Conservation (phyloP, 1,140 invertebrate genomes). For the Diachasma alloeum region DNA sequence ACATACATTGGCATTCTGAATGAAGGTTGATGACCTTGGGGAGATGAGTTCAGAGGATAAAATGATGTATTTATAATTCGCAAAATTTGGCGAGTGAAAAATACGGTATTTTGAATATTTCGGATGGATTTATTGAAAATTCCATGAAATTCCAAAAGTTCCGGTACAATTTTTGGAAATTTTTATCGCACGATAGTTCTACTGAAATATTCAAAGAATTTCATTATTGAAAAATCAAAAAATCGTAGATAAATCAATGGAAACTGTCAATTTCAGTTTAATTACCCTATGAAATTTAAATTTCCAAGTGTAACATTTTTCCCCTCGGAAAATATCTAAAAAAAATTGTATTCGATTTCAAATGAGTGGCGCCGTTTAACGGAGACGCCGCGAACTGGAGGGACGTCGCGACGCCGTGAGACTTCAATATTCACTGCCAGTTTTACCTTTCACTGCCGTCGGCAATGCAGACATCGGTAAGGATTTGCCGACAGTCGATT, state of each 20-base stretch:
- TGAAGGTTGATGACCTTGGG: not conserved
- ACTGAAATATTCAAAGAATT: no score
- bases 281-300: no score
- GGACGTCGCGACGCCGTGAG: conserved; percentile 42
- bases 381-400: conserved; percentile 39
- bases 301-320: no score
- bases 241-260: no score
- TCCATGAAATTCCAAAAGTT: no score
- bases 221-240: no score
- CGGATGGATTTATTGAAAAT: no score
- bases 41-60: not conserved
- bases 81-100: not conserved
- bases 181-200: no score
- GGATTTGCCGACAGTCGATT: not conserved
- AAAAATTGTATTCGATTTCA: not conserved
- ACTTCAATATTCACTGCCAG: conserved; percentile 38
- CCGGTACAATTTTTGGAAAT: no score
- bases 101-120: not conserved
- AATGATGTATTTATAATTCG: not conserved
- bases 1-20: not conserved
- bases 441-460: conserved; percentile 31
- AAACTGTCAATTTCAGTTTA: no score
- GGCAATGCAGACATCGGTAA: conserved; percentile 39
- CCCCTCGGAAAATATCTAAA: not conserved
- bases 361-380: conserved; percentile 48